A percentile compares a stretch with the other conserved stretches of the same genome.
These are phyloP conservation scores for Raja brachyura DNA, from an alignment of 2,113 vertebrate species.

Conservation along the genomic window DNA sequence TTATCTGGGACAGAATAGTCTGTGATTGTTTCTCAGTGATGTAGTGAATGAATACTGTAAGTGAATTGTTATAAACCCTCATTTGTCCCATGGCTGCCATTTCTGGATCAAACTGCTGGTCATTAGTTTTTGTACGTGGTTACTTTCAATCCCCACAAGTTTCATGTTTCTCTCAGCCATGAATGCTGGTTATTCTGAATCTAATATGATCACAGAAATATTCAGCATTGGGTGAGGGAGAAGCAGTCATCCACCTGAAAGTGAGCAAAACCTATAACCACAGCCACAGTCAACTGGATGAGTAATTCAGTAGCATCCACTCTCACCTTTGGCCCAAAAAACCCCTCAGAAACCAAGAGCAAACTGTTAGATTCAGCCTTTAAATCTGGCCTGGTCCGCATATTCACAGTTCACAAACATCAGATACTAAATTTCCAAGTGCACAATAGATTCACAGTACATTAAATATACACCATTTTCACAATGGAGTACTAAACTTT, in stretches of 20 bases:
- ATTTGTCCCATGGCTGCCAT: neutral
- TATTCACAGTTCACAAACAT: constrained; percentile 7
- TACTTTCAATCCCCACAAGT: neutral
- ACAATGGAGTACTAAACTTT: neutral
- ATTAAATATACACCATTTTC: neutral
- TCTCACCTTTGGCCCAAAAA: neutral
- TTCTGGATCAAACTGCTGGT: neutral
- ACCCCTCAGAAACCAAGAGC: neutral
- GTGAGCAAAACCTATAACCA: neutral
- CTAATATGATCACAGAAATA: neutral
- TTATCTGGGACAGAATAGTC: neutral
- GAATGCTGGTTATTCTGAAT: neutral
- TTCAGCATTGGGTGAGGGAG: neutral
- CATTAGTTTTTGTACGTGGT: neutral
- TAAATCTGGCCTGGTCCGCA: neutral
- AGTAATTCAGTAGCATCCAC: neutral
- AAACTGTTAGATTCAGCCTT: neutral
- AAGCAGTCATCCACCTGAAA: neutral
- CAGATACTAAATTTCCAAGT: neutral
- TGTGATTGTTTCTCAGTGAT: neutral
- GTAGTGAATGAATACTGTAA: neutral
- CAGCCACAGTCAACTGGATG: neutral
- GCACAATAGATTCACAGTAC: neutral
- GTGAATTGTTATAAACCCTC: neutral
- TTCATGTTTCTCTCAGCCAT: neutral